A percentile compares a stretch with the other conserved stretches of the same genome.
These are phyloP conservation scores for Spea hammondii DNA, from an alignment of 2,797 vertebrate genomes.

Conservation along the genomic window DNA sequence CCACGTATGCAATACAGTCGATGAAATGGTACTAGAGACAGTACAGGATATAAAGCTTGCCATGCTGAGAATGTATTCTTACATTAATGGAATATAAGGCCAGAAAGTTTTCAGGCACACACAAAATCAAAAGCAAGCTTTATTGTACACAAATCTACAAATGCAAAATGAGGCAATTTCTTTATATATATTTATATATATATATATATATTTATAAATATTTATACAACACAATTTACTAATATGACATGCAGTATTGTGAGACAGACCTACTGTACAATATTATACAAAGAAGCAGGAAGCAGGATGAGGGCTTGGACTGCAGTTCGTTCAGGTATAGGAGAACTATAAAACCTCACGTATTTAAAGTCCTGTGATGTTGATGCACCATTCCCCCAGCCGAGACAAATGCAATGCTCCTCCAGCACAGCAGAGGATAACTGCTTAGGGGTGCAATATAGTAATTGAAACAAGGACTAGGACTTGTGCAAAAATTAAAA, in stretches of 20 bases:
- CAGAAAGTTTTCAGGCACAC: constrained; percentile 60
- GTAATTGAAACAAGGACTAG: constrained; percentile 6
- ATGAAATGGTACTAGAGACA: constrained; percentile 54
- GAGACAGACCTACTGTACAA: constrained; percentile 78
- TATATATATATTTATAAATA: constrained; percentile 73
- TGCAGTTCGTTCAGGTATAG: constrained; percentile 39
- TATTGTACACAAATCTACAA: constrained; percentile 64
- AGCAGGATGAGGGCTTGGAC: constrained; percentile 44
- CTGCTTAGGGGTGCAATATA: constrained; percentile 13
- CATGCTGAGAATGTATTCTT: constrained; percentile 58
- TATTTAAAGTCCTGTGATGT: not conserved
- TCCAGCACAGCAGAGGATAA: constrained; percentile 51
- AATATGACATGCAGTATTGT: constrained; percentile 80
- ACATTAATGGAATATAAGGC: constrained; percentile 57
- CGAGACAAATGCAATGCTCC: constrained; percentile 24
- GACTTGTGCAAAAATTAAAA: constrained; percentile 10
- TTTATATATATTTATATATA: constrained; percentile 46
- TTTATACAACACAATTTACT: constrained; percentile 74
- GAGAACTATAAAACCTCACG: constrained; percentile 29
- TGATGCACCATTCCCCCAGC: constrained; percentile 1
- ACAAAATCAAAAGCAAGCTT: constrained; percentile 61
- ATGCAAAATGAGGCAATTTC: constrained; percentile 65
- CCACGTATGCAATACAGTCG: constrained; percentile 58
- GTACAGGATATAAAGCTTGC: constrained; percentile 54
- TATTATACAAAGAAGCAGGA: constrained; percentile 77